A percentile compares a stretch with the other conserved stretches of the same genome.
Evolutionary conservation across 2,888 invertebrate genomes (phyloP).

Genomic region (Nymphalis polychloros): DNA sequence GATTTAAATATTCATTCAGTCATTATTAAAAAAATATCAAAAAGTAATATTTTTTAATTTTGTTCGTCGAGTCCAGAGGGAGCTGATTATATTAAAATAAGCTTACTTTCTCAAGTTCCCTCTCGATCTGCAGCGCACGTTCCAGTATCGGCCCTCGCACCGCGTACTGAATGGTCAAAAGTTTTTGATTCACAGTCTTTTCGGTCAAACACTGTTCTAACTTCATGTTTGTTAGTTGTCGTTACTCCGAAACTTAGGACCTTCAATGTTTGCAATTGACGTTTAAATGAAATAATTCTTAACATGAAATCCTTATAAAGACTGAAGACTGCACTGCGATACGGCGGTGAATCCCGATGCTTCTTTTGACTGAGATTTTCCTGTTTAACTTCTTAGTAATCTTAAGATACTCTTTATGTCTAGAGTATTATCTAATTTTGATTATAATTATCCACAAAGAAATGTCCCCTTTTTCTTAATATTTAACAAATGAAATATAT

Average conservation of each 20-base stretch:
- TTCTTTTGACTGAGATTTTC: not conserved
- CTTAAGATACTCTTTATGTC: not conserved
- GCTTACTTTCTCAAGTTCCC: constrained; percentile 82
- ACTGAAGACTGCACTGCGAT: not conserved
- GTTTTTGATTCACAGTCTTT: constrained; percentile 86
- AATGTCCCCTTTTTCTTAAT: too few species aligned
- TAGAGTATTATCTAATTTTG: not conserved
- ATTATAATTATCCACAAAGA: too few species aligned
- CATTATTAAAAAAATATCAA: too few species aligned
- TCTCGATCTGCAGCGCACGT: constrained; percentile 87
- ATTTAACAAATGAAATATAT: too few species aligned
- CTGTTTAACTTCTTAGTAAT: not conserved
- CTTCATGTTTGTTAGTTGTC: constrained; percentile 47
- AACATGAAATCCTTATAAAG: constrained; percentile 1
- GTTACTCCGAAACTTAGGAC: not conserved
- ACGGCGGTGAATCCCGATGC: constrained; percentile 25
- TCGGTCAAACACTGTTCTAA: constrained; percentile 48
- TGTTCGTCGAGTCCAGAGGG: too few species aligned
- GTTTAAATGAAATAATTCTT: not conserved
- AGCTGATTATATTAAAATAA: not conserved
- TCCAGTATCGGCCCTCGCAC: constrained; percentile 90
- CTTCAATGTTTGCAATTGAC: constrained; percentile 12
- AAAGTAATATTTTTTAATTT: too few species aligned
- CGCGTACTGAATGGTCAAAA: constrained; percentile 89
- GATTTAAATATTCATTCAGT: too few species aligned